Evolutionary conservation across 2,888 invertebrate genomes (phyloP).

Genomic region (Suillia variegata): DNA sequence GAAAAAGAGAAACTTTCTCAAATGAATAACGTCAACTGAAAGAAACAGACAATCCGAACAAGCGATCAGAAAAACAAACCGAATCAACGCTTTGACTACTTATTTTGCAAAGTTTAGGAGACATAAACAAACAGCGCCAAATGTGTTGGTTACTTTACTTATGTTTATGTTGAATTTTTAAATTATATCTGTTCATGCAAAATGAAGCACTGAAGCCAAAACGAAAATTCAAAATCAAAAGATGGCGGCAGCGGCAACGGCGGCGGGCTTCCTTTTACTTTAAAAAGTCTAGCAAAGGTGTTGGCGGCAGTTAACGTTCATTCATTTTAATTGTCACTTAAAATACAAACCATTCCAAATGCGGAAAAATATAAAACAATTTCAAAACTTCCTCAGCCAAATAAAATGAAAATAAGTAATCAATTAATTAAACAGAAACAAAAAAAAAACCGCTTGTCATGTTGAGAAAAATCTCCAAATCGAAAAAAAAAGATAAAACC

Average conservation of each 20-base stretch:
- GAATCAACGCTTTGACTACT: no score
- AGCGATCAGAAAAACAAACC: no score
- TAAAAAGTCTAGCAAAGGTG: neutral
- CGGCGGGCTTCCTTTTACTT: neutral
- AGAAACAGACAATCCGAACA: neutral
- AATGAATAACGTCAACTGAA: slow-evolving; percentile 3
- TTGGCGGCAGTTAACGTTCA: neutral
- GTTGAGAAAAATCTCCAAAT: no score
- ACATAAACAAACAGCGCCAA: no score
- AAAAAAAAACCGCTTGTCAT: no score
- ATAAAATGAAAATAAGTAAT: no score
- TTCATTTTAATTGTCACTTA: neutral
- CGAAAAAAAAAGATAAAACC: no score
- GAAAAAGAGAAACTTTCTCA: slow-evolving; percentile 12
- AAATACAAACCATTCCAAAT: neutral
- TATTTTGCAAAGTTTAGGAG: no score
- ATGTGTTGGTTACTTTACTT: no score
- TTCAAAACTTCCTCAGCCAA: no score
- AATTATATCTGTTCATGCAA: neutral
- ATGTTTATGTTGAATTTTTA: slow-evolving; percentile 6
- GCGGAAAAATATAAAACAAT: no score
- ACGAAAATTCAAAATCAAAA: slow-evolving; percentile 1
- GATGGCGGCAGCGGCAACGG: neutral
- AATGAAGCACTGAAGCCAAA: slow-evolving; percentile 18
- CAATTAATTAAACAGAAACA: no score